phyloP scores from a whole-genome alignment of 2,113 vertebrate genomes.

The Ciconia stormi region DNA sequence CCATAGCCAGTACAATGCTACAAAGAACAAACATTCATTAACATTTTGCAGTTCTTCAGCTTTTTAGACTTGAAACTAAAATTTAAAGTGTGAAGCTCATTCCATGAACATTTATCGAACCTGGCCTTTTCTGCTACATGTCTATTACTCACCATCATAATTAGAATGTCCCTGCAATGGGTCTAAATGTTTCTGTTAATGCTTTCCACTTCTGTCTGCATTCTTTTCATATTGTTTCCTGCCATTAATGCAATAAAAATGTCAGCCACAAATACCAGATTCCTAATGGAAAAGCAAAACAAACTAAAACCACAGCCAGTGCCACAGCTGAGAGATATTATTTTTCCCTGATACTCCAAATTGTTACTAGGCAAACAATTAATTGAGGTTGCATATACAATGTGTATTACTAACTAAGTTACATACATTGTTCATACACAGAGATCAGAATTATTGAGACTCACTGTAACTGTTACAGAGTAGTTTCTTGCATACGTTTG shows the following conservation, averaged over 20 bases:
- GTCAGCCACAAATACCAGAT: slow-evolving; percentile 68
- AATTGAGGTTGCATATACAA: slow-evolving; percentile 8
- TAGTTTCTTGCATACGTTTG: background rate
- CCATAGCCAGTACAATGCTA: background rate
- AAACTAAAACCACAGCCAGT: slow-evolving; percentile 59
- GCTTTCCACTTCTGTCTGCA: slow-evolving; percentile 68
- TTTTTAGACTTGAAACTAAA: background rate
- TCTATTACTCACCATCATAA: slow-evolving; percentile 43
- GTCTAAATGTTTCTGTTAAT: slow-evolving; percentile 49
- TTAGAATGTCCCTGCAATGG: slow-evolving; percentile 31
- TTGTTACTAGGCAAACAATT: slow-evolving; percentile 26
- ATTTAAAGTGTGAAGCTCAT: background rate
- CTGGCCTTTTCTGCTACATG: background rate
- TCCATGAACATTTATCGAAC: background rate
- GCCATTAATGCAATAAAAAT: slow-evolving; percentile 69
- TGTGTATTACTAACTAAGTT: background rate
- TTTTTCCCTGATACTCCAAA: slow-evolving; percentile 35
- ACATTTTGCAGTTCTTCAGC: background rate
- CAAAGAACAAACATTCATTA: background rate
- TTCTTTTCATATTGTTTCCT: slow-evolving; percentile 70
- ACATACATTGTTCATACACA: background rate
- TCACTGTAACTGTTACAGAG: background rate
- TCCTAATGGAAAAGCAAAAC: slow-evolving; percentile 71
- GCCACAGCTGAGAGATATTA: slow-evolving; percentile 61
- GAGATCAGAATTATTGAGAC: background rate